phyloP scores from a whole-genome alignment of 2,113 vertebrate species.

The Leptosomus discolor region DNA sequence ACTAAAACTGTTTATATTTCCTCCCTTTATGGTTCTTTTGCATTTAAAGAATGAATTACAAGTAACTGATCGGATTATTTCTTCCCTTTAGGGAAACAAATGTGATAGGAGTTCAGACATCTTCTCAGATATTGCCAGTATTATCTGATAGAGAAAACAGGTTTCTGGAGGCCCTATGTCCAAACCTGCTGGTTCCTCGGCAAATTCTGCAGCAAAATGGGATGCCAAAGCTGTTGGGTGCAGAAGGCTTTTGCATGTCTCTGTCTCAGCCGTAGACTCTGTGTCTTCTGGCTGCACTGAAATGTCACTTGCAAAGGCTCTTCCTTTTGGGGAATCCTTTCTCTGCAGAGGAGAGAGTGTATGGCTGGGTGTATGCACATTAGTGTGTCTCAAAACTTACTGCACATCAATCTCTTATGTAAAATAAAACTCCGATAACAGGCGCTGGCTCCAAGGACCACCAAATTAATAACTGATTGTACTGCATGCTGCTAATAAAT shows the following conservation, averaged over 20 bases:
- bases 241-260: neutral
- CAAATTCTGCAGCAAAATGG: neutral
- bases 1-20: neutral
- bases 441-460: neutral
- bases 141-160: neutral
- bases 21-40: neutral
- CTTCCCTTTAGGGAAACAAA: neutral
- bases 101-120: neutral
- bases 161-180: neutral
- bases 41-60: neutral
- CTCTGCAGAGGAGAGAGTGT: neutral
- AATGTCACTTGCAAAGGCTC: neutral
- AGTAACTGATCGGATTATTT: neutral
- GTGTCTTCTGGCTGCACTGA: neutral
- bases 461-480: neutral
- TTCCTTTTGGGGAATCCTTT: neutral
- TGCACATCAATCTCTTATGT: neutral
- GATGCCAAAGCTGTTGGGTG: neutral
- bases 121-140: neutral
- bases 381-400: neutral
- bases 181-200: conserved; percentile 6
- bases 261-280: neutral
- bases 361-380: neutral
- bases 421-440: neutral
- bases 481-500: neutral